Percentiles rank a stretch among this genome's conserved stretches.
phyloP scores from a whole-genome alignment of 2,797 vertebrate species.

The Margarornis squamiger region DNA sequence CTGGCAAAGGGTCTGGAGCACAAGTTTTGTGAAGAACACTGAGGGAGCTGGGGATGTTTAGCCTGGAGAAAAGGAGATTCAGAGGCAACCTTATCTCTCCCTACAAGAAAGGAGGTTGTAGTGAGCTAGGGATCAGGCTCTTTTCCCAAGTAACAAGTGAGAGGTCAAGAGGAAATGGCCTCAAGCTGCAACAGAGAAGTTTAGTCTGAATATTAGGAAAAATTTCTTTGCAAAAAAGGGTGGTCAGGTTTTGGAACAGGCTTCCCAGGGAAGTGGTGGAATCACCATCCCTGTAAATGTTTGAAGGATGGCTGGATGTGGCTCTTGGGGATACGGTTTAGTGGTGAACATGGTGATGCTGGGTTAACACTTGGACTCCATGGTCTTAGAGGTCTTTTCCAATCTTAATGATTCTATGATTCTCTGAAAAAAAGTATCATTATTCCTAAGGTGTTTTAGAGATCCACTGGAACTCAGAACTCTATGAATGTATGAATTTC shows the following conservation, averaged over 20 bases:
- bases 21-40: accelerated
- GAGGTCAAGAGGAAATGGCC: background rate
- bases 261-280: background rate
- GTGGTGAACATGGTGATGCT: background rate
- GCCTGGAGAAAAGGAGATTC: background rate
- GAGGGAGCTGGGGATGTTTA: background rate
- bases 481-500: background rate
- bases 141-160: background rate
- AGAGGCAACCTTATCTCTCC: accelerated
- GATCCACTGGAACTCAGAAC: background rate
- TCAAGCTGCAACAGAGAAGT: background rate
- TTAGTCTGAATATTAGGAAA: background rate
- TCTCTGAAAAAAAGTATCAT: background rate
- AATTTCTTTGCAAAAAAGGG: background rate
- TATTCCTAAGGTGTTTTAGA: background rate
- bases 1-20: background rate
- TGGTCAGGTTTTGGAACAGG: background rate
- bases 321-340: background rate
- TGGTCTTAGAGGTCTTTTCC: background rate
- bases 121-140: background rate
- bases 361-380: background rate
- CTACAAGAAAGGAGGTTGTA: background rate
- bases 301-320: background rate
- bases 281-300: background rate
- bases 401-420: background rate